These are phyloP conservation scores for Sebastes schlegelii DNA, from an alignment of 2,113 vertebrate species.

Conservation along the genomic window DNA sequence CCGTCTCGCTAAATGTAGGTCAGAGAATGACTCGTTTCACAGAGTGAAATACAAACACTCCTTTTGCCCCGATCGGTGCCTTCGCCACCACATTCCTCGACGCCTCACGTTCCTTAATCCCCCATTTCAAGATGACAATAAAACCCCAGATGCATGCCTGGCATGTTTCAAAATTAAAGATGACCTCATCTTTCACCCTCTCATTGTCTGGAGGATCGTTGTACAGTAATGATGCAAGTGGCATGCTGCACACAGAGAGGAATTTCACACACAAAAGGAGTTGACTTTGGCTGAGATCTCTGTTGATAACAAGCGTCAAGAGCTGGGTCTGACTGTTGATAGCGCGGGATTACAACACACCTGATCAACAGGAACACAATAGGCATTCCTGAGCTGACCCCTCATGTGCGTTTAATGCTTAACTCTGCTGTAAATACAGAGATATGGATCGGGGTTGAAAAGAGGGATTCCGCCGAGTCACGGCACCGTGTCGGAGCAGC, in stretches of 20 bases:
- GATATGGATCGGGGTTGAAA: constrained; percentile 21
- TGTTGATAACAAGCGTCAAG: constrained; percentile 48
- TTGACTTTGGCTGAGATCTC: constrained; percentile 60
- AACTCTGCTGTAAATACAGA: constrained; percentile 49
- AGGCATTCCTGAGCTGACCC: constrained; percentile 35
- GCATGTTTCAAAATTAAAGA: constrained; percentile 17
- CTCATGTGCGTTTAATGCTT: constrained; percentile 44
- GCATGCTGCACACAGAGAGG: constrained; percentile 18
- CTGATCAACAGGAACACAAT: constrained; percentile 39
- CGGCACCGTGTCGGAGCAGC: background rate
- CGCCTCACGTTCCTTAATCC: constrained; percentile 27
- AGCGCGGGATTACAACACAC: constrained; percentile 32
- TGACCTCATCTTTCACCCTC: constrained; percentile 23
- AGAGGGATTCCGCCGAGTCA: constrained; percentile 2
- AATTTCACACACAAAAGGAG: constrained; percentile 65
- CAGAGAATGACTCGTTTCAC: constrained; percentile 3
- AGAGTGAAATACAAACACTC: constrained; percentile 18
- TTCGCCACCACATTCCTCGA: constrained; percentile 35
- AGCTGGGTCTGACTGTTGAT: constrained; percentile 42
- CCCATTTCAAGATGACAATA: constrained; percentile 38
- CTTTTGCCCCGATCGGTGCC: constrained; percentile 1
- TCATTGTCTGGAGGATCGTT: constrained; percentile 39
- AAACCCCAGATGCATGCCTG: constrained; percentile 16
- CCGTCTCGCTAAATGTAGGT: constrained; percentile 43
- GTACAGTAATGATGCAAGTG: constrained; percentile 32